Conservation (phyloP, 2,888 invertebrate genomes). For the Liopterus haemorrhoidalis region DNA sequence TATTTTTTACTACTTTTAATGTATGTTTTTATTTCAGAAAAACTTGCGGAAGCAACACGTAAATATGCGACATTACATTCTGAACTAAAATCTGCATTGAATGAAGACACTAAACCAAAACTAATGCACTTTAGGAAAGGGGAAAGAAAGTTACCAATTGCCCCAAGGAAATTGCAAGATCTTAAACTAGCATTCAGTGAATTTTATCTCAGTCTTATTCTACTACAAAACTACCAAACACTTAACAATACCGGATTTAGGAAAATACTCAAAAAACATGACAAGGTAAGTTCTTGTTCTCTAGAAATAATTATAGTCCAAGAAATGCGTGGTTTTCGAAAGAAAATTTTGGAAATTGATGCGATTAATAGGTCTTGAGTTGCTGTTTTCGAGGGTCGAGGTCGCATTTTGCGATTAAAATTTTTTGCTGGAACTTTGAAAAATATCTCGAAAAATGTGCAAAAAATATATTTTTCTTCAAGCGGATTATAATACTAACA, state of each 20-base stretch:
- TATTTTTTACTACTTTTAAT: slow-evolving; percentile 16
- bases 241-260: slow-evolving; percentile 84
- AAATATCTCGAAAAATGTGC: too few relatives aligned
- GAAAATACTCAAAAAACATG: slow-evolving; percentile 86
- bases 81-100: slow-evolving; percentile 55
- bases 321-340: too few relatives aligned
- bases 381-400: too few relatives aligned
- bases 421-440: too few relatives aligned
- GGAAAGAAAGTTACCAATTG: slow-evolving; percentile 43
- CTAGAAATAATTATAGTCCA: too few relatives aligned
- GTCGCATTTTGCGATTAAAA: too few relatives aligned
- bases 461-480: too few relatives aligned
- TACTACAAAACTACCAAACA: slow-evolving; percentile 83
- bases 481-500: too few relatives aligned
- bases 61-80: slow-evolving; percentile 69
- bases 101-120: slow-evolving; percentile 37
- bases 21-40: too few relatives aligned
- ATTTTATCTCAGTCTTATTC: slow-evolving; percentile 79
- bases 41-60: slow-evolving; percentile 79
- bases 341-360: too few relatives aligned
- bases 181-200: slow-evolving; percentile 84
- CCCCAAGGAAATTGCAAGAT: slow-evolving; percentile 69
- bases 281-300: slow-evolving; percentile 58
- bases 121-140: slow-evolving; percentile 37
- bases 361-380: too few relatives aligned